Evolutionary conservation across 2,113 vertebrate genomes (phyloP).

Genomic region (Corvus cornix): DNA sequence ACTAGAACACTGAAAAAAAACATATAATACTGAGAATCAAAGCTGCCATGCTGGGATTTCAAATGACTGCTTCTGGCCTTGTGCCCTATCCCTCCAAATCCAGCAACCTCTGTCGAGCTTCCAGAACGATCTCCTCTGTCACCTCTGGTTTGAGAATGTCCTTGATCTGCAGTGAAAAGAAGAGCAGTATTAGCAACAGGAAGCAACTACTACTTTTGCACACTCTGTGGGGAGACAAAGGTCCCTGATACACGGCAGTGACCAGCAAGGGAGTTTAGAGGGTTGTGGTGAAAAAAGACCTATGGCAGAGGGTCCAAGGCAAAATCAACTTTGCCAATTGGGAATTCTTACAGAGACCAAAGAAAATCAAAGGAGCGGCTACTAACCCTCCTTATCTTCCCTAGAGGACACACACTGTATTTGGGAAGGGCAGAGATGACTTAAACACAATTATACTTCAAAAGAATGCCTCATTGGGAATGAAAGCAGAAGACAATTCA

Average conservation of each 20-base stretch:
- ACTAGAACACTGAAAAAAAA: not conserved
- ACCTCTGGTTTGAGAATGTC: constrained; percentile 93
- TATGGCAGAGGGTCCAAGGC: not conserved
- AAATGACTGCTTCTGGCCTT: not conserved
- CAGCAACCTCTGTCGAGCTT: constrained; percentile 88
- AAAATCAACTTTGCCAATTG: not conserved
- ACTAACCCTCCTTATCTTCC: not conserved
- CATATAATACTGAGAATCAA: not conserved
- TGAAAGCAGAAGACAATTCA: not conserved
- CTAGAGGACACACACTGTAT: not conserved
- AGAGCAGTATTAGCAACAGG: not conserved
- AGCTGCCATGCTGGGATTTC: constrained; percentile 1
- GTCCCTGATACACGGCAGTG: not conserved
- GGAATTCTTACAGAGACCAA: not conserved
- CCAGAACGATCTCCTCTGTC: constrained; percentile 90
- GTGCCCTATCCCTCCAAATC: constrained; percentile 84
- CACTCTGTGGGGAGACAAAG: not conserved
- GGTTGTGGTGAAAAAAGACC: not conserved
- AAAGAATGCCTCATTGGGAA: not conserved
- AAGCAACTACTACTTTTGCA: not conserved
- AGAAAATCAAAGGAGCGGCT: not conserved
- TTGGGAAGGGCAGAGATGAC: not conserved
- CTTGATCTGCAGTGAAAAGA: constrained; percentile 84
- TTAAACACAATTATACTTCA: not conserved
- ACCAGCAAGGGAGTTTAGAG: not conserved